Base-by-base conservation (phyloP, 2,113 vertebrate species). In the Okapia johnstoni region DNA sequence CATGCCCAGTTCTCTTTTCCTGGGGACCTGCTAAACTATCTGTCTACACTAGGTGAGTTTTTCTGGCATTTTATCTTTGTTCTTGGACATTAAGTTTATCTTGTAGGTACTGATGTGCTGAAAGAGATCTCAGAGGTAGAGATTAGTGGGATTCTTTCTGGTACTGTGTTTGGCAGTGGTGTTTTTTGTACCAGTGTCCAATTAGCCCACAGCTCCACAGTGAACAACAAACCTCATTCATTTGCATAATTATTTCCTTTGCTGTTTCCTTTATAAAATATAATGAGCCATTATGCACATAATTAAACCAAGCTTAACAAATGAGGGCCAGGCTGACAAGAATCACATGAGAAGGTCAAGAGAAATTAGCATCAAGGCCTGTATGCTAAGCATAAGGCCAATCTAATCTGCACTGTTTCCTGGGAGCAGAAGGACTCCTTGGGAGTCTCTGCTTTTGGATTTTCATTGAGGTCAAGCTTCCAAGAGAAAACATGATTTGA, bases 171-270 rank as follows among this genome's bases (percentile, higher is more conserved):
- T 96, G 81, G 55, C 66, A 54, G 4, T 76, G 46, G 60, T n/a
- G 57, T 79, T 77, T 63, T 93, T 93, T 85, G 90, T 92, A 81
- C 55, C 58, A 83, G 70, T 30, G 80, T 28, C 93, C 73, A 92
- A 97, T 95, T 95, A 97, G 87, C 88, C 95, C 66, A 52, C 50
- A 88, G 76, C 43, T 79, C 17, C 93, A 96, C 70, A 4, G 48
- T 40, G 25, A 85, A 97, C 95, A 97, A 88, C 97, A 98, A 98
- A 98, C 95, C 91, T 95, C 26, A 10, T 40, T 97, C 0, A 93
- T 98, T 95, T 85, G 97, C 97, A 60, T 97, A 98, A 98, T 97
- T 97, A 70, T 97, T 98, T 98, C 98, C 97, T 90, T 81, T 17
- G 90, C 97, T 97, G 77, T 83, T 97, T 97, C 90, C 96, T 97